These are phyloP conservation scores for Aphodius sticticus DNA, from an alignment of 2,888 invertebrate genomes.

Conservation along the genomic window DNA sequence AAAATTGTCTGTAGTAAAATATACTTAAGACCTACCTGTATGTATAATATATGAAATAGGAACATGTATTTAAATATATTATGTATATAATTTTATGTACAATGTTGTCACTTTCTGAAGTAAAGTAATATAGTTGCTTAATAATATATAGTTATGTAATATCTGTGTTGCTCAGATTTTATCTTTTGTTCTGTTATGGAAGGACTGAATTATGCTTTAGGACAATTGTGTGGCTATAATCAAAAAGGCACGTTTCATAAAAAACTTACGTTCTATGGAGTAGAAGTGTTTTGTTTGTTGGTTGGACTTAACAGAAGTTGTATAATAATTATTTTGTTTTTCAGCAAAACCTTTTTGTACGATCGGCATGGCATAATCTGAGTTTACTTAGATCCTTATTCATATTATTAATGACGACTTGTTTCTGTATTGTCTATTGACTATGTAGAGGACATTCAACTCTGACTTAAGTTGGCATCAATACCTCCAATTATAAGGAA, in stretches of 20 bases:
- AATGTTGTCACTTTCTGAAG: slow-evolving; percentile 5
- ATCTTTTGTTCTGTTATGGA: slow-evolving; percentile 32
- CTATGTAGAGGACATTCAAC: neutral
- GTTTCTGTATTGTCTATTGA: slow-evolving; percentile 4
- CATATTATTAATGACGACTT: neutral
- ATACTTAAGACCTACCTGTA: slow-evolving; percentile 30
- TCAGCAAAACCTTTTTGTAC: neutral
- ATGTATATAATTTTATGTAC: slow-evolving; percentile 30
- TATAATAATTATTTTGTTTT: slow-evolving; percentile 12
- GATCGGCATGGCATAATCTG: neutral
- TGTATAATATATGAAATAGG: slow-evolving; percentile 44
- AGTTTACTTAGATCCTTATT: neutral
- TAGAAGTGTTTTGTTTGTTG: slow-evolving; percentile 22
- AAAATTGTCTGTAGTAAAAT: slow-evolving; percentile 17
- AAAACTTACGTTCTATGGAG: slow-evolving; percentile 28
- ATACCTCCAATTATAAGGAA: no score
- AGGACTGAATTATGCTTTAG: slow-evolving; percentile 42
- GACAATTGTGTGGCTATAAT: slow-evolving; percentile 35
- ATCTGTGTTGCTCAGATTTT: neutral
- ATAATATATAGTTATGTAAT: neutral
- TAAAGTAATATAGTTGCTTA: neutral
- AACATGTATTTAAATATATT: slow-evolving; percentile 47
- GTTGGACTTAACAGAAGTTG: slow-evolving; percentile 7
- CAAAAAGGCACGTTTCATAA: slow-evolving; percentile 48
- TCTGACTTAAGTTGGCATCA: neutral